phyloP scores from a whole-genome alignment of 2,888 invertebrate species.

The Pimpla rufipes region DNA sequence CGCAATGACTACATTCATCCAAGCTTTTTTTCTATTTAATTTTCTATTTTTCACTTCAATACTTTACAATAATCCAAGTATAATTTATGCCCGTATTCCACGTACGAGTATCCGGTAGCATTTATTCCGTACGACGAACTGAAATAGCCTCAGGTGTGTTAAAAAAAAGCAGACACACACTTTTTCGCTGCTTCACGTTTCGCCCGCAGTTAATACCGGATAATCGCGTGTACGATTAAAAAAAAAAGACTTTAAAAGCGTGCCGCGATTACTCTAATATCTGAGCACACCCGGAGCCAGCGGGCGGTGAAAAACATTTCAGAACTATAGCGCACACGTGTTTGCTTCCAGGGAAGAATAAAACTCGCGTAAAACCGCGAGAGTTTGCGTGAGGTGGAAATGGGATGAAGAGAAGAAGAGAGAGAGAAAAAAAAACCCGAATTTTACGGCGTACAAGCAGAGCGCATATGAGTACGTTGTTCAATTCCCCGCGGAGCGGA shows the following conservation, averaged over 20 bases:
- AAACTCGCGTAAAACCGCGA: neutral
- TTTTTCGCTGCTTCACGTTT: neutral
- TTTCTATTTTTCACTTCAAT: no score
- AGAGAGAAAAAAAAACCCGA: neutral
- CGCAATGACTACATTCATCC: no score
- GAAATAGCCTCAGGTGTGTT: neutral
- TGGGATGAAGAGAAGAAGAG: neutral
- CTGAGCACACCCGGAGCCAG: neutral
- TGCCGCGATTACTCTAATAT: neutral
- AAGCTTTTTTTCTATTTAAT: no score
- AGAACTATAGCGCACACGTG: neutral
- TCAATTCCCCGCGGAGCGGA: constrained; percentile 26
- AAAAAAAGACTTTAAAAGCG: neutral
- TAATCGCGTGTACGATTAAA: neutral
- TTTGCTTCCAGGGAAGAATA: neutral
- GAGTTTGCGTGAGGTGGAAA: neutral
- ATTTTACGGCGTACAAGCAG: neutral
- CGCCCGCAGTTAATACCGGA: neutral
- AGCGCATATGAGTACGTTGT: constrained; percentile 8
- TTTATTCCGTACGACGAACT: no score
- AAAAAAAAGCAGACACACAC: neutral
- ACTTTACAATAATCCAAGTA: no score
- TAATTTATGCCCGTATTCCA: no score
- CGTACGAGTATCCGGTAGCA: no score
- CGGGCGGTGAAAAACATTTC: neutral